Evolutionary conservation across 53 echinoderm and acorn worm species (phyloP), one percentile per base, ranked within the genome.

Genomic region (Arbacia lixula): DNA sequence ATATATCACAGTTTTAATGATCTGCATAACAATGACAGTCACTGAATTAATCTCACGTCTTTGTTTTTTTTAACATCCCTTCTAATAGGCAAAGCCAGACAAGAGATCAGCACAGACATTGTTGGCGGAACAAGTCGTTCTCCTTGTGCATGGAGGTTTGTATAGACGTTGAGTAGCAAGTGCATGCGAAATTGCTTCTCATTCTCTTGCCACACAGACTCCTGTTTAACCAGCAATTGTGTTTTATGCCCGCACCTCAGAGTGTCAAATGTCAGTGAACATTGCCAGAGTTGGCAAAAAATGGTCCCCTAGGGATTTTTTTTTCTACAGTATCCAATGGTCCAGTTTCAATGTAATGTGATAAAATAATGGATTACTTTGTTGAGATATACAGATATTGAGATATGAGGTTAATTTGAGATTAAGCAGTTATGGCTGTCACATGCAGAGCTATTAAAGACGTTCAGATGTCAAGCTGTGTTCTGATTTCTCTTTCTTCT

Each of bases 81-180:
- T 36, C 43, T 27, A 32, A 22, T 65, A 94, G 93, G 88, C 91
- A 50, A 87, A 90, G 42, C 97, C 97, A 28, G 87, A 88, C 78
- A 89, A 77, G 53, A 89, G 97, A 53, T 68, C 54, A 73, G 97
- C 93, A 4, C 97, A 96, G 84, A 92, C 74, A 51, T 84, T 87
- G 36, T 37, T 96, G 28, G 97, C 97, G 31, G 93, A 96, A 64
- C 97, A 96, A 40, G 92, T 94, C 0, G 28, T 92, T 29, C 72
- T 91, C 1, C 80, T 96, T 9, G 97, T 96, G 0, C 97, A 96
- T 80, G 97, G 97, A 66, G 94, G 97, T 96, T 71, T 86, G 68
- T 84, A 56, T 11, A 56, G 8, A 56, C 56, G 26, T n/a, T 56
- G 0, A 56, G n/a, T 24, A 24, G 26, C 56, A 56, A 19, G 55